Evolutionary conservation across 2,888 invertebrate genomes (phyloP).

Genomic region (Pteria penguin): DNA sequence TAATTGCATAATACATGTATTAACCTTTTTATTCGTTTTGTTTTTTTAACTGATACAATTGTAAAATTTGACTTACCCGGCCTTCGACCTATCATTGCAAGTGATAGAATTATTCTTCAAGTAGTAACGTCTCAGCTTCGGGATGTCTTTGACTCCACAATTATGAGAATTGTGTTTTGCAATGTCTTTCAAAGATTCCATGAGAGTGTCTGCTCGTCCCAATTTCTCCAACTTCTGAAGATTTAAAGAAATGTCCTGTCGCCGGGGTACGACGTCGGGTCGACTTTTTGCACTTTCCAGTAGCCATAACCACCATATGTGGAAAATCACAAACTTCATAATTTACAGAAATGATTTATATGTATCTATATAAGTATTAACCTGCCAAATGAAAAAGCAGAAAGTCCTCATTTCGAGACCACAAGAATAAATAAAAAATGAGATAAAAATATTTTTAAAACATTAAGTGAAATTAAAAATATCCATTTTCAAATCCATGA

Average conservation of each 20-base stretch:
- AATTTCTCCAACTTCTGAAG: slow-evolving; percentile 55
- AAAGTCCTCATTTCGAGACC: background rate
- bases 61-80: slow-evolving; percentile 75
- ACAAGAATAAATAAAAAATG: background rate
- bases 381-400: background rate
- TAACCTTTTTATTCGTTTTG: no score
- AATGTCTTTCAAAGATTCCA: slow-evolving; percentile 62
- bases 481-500: background rate
- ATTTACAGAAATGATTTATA: background rate
- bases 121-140: slow-evolving; percentile 64
- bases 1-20: no score
- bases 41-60: no score
- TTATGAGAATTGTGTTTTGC: slow-evolving; percentile 69
- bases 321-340: slow-evolving; percentile 10
- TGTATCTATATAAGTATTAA: background rate
- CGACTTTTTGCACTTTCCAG: slow-evolving; percentile 12
- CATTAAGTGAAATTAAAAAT: background rate
- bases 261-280: slow-evolving; percentile 18
- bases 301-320: slow-evolving; percentile 10
- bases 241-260: slow-evolving; percentile 59
- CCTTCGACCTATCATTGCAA: slow-evolving; percentile 74
- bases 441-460: background rate
- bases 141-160: slow-evolving; percentile 70
- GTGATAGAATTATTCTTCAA: slow-evolving; percentile 67
- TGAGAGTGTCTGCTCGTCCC: slow-evolving; percentile 61